Evolutionary conservation across 2,888 invertebrate genomes (phyloP), one percentile per base, ranked within the genome.

Genomic region (Patella ulyssiponensis): DNA sequence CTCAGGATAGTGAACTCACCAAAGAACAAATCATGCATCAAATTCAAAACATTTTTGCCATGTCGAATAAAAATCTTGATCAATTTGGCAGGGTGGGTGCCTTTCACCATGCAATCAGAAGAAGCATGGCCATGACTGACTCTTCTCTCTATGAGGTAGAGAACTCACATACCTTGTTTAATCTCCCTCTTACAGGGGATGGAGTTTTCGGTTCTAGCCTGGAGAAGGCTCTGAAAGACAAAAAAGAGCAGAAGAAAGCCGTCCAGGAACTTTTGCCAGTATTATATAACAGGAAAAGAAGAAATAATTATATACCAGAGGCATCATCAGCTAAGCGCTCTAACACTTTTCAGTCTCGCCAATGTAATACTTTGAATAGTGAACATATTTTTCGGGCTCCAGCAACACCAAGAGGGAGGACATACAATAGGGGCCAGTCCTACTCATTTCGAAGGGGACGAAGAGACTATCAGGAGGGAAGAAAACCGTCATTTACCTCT

Each of bases 171-270:
- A n/a, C 20, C 7, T 20, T 64, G 9, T 64, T 15, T 11, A 64
- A 64, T 64, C 4, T 64, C 11, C 64, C 64, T 20, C 14, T 64
- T 11, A 20, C 64, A 64, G 64, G 12, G 12, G 12, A 78, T 3
- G 80, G 79, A 9, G 79, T 83, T 4, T 82, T 80, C 64, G 80
- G 79, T 20, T 56, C 72, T n/a, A 79, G 75, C 1, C 52, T 82
- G 14, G 64, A 81, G 23, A 58, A 73, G 0, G 78, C 74, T 33
- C 71, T 83, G 15, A 80, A 80, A 72, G 58, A 76, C 54, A 52
- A 79, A 17, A 83, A 82, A 71, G 81, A 80, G 74, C 78, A 80
- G 52, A 83, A 80, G 54, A 73, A 77, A 15, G 76, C 79, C 14
- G 27, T 82, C 14, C 64, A 44, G 7, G 77, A 79, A 44, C 52